Conservation (phyloP, 2,888 invertebrate species). For the Volucella bombylans region DNA sequence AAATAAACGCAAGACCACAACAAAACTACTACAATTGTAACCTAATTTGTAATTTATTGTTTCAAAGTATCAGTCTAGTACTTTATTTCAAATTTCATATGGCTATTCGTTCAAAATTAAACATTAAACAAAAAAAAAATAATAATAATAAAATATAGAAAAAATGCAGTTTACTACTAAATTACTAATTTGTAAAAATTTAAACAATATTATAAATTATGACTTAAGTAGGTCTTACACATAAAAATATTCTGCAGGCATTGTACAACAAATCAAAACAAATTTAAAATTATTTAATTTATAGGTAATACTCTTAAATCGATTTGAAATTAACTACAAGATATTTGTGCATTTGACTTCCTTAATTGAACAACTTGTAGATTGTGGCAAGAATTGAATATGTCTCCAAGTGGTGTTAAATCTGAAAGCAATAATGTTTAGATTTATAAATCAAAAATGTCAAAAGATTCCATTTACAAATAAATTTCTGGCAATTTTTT, state of each 20-base stretch:
- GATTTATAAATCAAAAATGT: neutral
- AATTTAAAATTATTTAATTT: constrained; percentile 29
- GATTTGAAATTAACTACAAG: constrained; percentile 75
- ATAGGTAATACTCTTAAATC: neutral
- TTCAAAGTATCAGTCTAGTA: constrained; percentile 47
- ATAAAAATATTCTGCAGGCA: constrained; percentile 38
- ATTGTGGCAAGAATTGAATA: constrained; percentile 80
- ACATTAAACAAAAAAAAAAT: constrained; percentile 11
- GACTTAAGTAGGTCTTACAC: constrained; percentile 12
- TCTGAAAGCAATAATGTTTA: constrained; percentile 71
- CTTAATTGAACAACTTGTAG: constrained; percentile 79
- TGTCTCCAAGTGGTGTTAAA: constrained; percentile 82
- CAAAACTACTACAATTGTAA: too few relatives aligned
- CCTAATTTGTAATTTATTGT: constrained; percentile 16
- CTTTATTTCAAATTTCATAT: constrained; percentile 44
- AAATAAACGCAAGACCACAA: too few relatives aligned
- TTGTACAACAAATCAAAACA: constrained; percentile 18
- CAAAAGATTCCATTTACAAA: constrained; percentile 77
- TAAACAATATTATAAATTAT: constrained; percentile 32
- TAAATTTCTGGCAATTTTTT: constrained; percentile 80
- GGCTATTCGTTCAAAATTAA: constrained; percentile 32
- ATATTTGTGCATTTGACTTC: constrained; percentile 79
- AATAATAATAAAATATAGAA: constrained; percentile 28
- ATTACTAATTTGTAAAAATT: constrained; percentile 8
- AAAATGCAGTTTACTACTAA: neutral